Base-by-base conservation (phyloP, 2,797 vertebrate species). In the Enteromius thamalakanensis region DNA sequence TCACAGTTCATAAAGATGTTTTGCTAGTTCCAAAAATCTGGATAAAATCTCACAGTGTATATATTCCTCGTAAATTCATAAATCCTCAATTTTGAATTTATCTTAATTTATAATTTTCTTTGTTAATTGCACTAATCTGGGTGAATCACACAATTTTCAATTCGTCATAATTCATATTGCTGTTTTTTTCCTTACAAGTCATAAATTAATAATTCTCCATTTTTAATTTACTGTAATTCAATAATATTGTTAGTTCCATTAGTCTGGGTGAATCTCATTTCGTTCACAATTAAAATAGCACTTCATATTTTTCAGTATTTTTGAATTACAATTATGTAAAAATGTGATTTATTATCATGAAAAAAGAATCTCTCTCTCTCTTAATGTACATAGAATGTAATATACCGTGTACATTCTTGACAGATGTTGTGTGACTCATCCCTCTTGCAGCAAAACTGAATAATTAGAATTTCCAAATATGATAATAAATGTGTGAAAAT, bases 381-480 rank as follows among this genome's bases (percentile, higher is more conserved):
- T 1, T 76, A 17, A 47, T 47, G 12, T 47, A 47, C 12, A 47
- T 14, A 47, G 3, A 14, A 2, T 15, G 53, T 23, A 42, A 76
- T 26, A 42, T 19, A 23, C 40, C 5, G 12, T n/a, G 7, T 34
- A 3, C 12, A 17, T 10, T 40, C 51, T 75, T 37, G 21, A 55
- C 32, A 37, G 11, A 32, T 37, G 58, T 42, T 17, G 7, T 75
- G 51, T 58, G 21, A 58, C 40, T 76, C 53, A 40, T 76, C n/a
- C 53, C 15, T 60, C 29, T 53, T 42, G 15, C n/a, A 76, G 53
- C 21, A 42, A 21, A 42, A 42, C 34, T 26, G 74, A 60, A 76
- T 76, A 19, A 17, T 10, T 68, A 15, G 3, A 76, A 76, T 76
- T 60, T 37, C 53, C n/a, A 26, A 60, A 76, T 75, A 55, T 60